A percentile compares a stretch with the other conserved stretches of the same genome.
Evolutionary conservation across 2,888 invertebrate species (phyloP).

Genomic region (Leucophenga montana): DNA sequence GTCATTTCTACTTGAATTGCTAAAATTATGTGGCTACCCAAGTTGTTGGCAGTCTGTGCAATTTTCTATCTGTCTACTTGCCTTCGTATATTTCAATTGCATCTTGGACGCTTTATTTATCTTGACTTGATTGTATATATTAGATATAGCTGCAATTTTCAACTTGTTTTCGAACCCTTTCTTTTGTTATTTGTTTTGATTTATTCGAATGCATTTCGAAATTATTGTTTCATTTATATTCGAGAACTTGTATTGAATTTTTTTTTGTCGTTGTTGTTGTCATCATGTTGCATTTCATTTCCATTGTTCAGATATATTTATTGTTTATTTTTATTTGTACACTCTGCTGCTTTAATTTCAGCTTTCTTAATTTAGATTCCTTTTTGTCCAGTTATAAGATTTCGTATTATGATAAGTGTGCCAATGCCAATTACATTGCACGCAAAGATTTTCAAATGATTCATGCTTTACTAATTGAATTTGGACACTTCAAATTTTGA

Average conservation of each 20-base stretch:
- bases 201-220: constrained; percentile 7
- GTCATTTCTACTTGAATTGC: constrained; percentile 16
- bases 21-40: constrained; percentile 13
- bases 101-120: background rate
- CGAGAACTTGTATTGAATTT: background rate
- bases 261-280: background rate
- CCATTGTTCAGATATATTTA: background rate
- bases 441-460: constrained; percentile 20
- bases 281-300: background rate
- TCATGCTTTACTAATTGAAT: too few species aligned
- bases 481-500: too few species aligned
- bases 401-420: constrained; percentile 19
- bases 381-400: background rate
- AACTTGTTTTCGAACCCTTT: background rate
- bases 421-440: constrained; percentile 26
- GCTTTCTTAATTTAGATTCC: background rate
- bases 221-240: constrained; percentile 3
- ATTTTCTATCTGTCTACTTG: background rate
- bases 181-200: background rate
- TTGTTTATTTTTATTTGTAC: background rate
- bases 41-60: background rate
- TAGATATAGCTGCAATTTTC: background rate
- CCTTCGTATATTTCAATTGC: constrained; percentile 2
- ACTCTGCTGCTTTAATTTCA: too few species aligned
- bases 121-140: background rate